phyloP scores from a whole-genome alignment of 2,888 invertebrate genomes.

The Yponomeuta cagnagella region DNA sequence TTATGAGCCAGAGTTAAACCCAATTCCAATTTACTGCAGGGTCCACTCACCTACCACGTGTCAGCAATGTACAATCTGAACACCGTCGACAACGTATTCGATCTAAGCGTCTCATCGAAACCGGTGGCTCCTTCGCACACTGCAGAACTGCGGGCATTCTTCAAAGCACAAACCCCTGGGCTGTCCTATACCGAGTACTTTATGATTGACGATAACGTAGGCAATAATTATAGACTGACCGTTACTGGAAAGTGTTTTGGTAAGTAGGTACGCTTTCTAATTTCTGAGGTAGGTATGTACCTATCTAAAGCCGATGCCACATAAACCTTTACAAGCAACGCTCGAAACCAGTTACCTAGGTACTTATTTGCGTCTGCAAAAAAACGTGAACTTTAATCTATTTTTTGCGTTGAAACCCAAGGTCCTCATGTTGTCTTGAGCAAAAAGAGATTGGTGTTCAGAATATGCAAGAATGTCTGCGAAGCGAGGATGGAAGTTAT shows the following conservation, averaged over 20 bases:
- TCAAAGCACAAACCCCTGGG: constrained; percentile 48
- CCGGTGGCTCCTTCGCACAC: constrained; percentile 41
- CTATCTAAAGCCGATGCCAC: not conserved
- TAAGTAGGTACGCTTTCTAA: constrained; percentile 26
- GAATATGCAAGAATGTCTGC: constrained; percentile 48
- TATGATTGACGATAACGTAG: constrained; percentile 50
- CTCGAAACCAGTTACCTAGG: too few species aligned
- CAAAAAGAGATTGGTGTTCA: constrained; percentile 45
- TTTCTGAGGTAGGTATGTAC: not conserved
- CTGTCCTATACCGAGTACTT: constrained; percentile 65
- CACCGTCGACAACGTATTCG: constrained; percentile 57
- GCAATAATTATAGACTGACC: constrained; percentile 48
- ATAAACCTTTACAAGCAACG: not conserved
- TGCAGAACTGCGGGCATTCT: constrained; percentile 43
- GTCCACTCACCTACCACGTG: constrained; percentile 36
- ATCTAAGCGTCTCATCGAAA: constrained; percentile 41
- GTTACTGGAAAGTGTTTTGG: constrained; percentile 58
- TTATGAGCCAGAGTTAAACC: not conserved
- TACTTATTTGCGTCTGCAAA: too few species aligned
- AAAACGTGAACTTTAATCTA: too few species aligned
- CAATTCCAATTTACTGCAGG: constrained; percentile 8
- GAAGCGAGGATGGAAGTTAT: constrained; percentile 49
- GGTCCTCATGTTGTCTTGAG: constrained; percentile 53
- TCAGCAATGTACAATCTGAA: constrained; percentile 52
- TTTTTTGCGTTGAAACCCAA: constrained; percentile 24